Percentiles rank a stretch among this genome's conserved stretches.
Conservation (phyloP, 92 coral and sea anemone species). For the Heliopora coerulea region DNA sequence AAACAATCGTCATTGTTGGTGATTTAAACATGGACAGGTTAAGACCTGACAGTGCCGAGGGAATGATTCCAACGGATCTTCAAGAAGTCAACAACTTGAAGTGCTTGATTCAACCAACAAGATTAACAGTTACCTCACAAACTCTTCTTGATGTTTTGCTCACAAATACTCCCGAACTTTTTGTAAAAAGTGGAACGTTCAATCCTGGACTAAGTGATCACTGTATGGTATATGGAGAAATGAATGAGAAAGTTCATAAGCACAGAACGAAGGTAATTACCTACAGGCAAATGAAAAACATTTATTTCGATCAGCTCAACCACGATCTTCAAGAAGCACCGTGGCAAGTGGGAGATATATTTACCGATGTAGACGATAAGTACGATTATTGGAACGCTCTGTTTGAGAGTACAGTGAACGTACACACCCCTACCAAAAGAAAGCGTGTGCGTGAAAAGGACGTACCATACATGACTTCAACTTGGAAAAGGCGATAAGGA, state of each 20-base stretch:
- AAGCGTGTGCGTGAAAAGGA: constrained; percentile 53
- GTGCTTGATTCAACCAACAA: constrained; percentile 46
- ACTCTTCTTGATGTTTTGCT: constrained; percentile 57
- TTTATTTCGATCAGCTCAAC: constrained; percentile 39
- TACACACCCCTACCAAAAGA: constrained; percentile 45
- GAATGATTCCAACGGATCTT: constrained; percentile 44
- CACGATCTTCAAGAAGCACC: constrained; percentile 43
- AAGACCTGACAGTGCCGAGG: constrained; percentile 42
- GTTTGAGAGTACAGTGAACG: constrained; percentile 47
- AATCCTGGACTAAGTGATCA: constrained; percentile 66
- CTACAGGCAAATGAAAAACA: constrained; percentile 19
- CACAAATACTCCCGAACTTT: constrained; percentile 49
- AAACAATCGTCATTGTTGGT: constrained; percentile 33
- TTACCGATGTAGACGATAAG: constrained; percentile 53
- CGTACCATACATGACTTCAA: constrained; percentile 56
- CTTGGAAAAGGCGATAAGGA: constrained; percentile 55
- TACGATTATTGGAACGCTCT: constrained; percentile 36
- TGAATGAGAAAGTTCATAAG: constrained; percentile 28
- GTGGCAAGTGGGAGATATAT: constrained; percentile 60
- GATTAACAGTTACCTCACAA: constrained; percentile 26
- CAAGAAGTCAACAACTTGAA: constrained; percentile 46
- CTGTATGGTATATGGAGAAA: constrained; percentile 47
- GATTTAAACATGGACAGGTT: constrained; percentile 54
- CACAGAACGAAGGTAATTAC: not conserved
- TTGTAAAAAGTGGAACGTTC: constrained; percentile 36